Evolutionary conservation across 1,140 invertebrate genomes (phyloP).

Genomic region (Drosophila mojavensis): DNA sequence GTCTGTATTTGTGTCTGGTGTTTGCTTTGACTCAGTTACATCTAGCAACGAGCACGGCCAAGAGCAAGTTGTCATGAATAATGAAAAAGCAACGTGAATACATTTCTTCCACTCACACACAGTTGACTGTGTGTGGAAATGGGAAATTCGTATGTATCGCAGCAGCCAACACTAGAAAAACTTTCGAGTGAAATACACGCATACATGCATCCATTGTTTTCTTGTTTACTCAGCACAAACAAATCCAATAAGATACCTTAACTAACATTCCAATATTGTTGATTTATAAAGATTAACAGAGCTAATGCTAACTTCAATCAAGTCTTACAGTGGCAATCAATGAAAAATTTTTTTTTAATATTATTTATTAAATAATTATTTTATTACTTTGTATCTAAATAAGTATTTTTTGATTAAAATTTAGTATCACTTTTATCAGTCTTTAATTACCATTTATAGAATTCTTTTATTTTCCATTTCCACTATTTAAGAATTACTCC

Average conservation of each 20-base stretch:
- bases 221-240: not conserved
- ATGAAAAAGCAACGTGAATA: conserved; percentile 80
- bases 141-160: not conserved
- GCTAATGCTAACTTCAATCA: too few species aligned
- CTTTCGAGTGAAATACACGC: not conserved
- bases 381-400: too few species aligned
- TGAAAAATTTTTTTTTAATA: too few species aligned
- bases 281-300: too few species aligned
- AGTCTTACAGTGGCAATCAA: too few species aligned
- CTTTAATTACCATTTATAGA: too few species aligned
- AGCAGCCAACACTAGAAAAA: conserved; percentile 26
- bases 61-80: conserved; percentile 79
- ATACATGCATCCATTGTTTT: not conserved
- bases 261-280: not conserved
- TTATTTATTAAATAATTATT: too few species aligned
- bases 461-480: too few species aligned
- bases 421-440: too few species aligned
- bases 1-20: conserved; percentile 54
- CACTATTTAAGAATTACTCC: not conserved
- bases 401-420: too few species aligned
- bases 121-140: conserved; percentile 1
- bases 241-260: not conserved
- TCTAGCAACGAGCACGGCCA: conserved; percentile 52
- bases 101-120: conserved; percentile 59
- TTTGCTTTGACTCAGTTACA: conserved; percentile 76